Base-by-base conservation (phyloP, 1,140 invertebrate species). In the Nilaparvata lugens region DNA sequence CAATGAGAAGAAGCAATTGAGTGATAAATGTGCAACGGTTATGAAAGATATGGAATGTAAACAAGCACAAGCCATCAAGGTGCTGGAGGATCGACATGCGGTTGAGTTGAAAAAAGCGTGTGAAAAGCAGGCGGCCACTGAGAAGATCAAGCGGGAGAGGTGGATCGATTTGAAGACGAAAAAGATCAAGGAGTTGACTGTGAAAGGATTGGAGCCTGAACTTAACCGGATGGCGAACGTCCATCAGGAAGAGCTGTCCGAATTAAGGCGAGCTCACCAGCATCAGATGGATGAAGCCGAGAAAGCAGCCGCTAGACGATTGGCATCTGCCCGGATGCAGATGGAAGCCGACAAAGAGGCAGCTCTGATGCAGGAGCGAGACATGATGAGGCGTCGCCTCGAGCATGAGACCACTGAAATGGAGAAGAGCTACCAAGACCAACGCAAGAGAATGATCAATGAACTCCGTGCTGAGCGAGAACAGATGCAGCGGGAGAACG, bases 171-270 rank as follows among this genome's bases (percentile, higher is more conserved):
- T 76, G 19, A 86, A 85, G 69, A 86, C 83, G 0, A 79, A 83
- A 61, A 86, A 86, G 71, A 86, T 87, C 61, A 85, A 86, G 81
- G 85, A 87, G 68, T 74, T 85, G 66, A 87, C 85, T 0, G 83
- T 87, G 1, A 86, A 86, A 68, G 84, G 85, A 7, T 69, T 88
- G n/a, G 85, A 87, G 68, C 80, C 83, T 2, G 85, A 88, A 72
- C 73, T 88, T 5, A 77, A 83, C 64, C 79, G 76, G 42, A 84
- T 88, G 79, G 78, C 81, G 38, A 74, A 76, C 9, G 73, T 81
- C 7, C 81, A 84, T 64, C 76, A 83, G 69, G 78, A 79, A 42
- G 81, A 83, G 71, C 66, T 84, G 21, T 71, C 75, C 0, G 79
- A 83, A 64, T 63, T 83, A n/a, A 72, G 81, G 63, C 70, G 76